Conservation (phyloP, 2,888 invertebrate genomes). For the Drosophila falleni region DNA sequence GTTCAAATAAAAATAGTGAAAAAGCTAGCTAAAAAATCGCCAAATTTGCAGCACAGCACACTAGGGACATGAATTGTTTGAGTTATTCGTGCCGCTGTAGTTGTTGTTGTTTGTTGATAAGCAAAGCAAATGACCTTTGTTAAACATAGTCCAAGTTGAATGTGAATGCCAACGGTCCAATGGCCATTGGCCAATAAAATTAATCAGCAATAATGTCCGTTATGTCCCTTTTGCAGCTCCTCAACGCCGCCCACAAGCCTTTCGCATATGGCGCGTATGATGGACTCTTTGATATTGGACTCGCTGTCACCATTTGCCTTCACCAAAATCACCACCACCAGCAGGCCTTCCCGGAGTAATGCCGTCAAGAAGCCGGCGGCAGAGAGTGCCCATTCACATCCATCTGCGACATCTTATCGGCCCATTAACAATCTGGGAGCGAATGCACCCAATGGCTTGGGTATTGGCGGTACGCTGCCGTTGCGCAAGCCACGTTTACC, state of each 20-base stretch:
- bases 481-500: slow-evolving; percentile 84
- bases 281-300: slow-evolving; percentile 90
- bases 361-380: slow-evolving; percentile 52
- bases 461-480: slow-evolving; percentile 67
- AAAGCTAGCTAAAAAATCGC: background rate
- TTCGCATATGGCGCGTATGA: slow-evolving; percentile 91
- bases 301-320: slow-evolving; percentile 89
- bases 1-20: too few species aligned
- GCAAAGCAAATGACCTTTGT: slow-evolving; percentile 67
- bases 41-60: slow-evolving; percentile 38
- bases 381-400: slow-evolving; percentile 43
- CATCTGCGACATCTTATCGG: slow-evolving; percentile 42
- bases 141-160: slow-evolving; percentile 61
- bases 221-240: slow-evolving; percentile 84
- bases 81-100: background rate
- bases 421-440: slow-evolving; percentile 70
- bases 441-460: slow-evolving; percentile 68
- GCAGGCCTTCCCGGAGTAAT: slow-evolving; percentile 83
- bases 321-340: slow-evolving; percentile 88
- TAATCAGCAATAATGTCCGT: background rate
- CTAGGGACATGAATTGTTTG: slow-evolving; percentile 44
- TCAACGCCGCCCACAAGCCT: slow-evolving; percentile 87
- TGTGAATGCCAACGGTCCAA: slow-evolving; percentile 27
- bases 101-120: slow-evolving; percentile 43
- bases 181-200: slow-evolving; percentile 1